These are phyloP conservation scores for Dipus sagitta DNA, from an alignment of 2,797 vertebrate species.

Conservation along the genomic window DNA sequence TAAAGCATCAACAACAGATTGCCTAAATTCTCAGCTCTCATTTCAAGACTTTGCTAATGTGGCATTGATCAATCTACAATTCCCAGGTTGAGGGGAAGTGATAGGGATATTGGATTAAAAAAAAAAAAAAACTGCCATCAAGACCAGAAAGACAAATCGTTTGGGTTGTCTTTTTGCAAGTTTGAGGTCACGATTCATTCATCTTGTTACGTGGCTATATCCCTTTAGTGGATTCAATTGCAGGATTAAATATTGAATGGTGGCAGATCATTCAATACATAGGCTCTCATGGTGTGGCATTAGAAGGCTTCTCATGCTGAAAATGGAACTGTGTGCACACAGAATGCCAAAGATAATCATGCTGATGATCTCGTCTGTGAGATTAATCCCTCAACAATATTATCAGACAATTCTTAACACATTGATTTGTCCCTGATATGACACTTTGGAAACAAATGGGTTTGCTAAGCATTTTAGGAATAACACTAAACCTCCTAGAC, in stretches of 20 bases:
- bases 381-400: constrained; percentile 91
- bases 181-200: constrained; percentile 96
- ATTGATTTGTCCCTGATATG: constrained; percentile 89
- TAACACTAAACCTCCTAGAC: constrained; percentile 45
- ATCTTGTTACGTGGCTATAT: constrained; percentile 94
- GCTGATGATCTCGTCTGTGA: constrained; percentile 87
- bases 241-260: constrained; percentile 95
- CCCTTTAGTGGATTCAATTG: constrained; percentile 94
- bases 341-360: constrained; percentile 89
- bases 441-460: constrained; percentile 88
- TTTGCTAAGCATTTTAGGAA: constrained; percentile 81
- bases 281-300: constrained; percentile 86
- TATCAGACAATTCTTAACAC: constrained; percentile 89
- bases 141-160: constrained; percentile 95
- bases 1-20: constrained; percentile 84
- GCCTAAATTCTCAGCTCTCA: constrained; percentile 85
- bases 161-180: constrained; percentile 95
- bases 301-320: constrained; percentile 87
- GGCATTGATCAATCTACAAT: constrained; percentile 92
- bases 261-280: constrained; percentile 90
- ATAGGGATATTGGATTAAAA: constrained; percentile 89
- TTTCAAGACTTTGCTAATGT: constrained; percentile 88
- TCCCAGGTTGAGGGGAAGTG: constrained; percentile 84
- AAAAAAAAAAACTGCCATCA: constrained; percentile 88
- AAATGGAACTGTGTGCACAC: constrained; percentile 84